A percentile compares a stretch with the other conserved stretches of the same genome.
Evolutionary conservation across 2,113 vertebrate species (phyloP).

Genomic region (Nibea albiflora): DNA sequence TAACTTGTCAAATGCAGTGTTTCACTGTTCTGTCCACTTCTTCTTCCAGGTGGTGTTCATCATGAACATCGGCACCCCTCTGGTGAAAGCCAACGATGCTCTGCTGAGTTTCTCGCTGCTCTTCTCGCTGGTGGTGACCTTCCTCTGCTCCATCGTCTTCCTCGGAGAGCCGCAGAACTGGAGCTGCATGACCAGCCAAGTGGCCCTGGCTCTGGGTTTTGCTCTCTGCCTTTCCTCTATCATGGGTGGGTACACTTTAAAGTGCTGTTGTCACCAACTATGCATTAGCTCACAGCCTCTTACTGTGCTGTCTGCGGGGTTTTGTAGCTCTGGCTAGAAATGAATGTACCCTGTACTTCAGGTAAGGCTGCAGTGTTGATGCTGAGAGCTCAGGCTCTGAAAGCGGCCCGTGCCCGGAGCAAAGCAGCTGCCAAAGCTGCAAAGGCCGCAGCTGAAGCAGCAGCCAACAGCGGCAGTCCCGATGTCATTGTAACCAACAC

Average conservation of each 20-base stretch:
- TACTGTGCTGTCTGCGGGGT: not conserved
- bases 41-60: constrained; percentile 79
- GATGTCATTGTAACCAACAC: constrained; percentile 74
- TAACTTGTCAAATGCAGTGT: not conserved
- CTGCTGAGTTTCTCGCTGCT: constrained; percentile 86
- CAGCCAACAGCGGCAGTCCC: constrained; percentile 67
- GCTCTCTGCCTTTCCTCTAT: constrained; percentile 86
- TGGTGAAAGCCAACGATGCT: constrained; percentile 84
- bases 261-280: not conserved
- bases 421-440: constrained; percentile 81
- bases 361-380: constrained; percentile 86
- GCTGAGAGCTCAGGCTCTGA: constrained; percentile 85
- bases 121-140: constrained; percentile 84
- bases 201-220: constrained; percentile 86
- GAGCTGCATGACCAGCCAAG: constrained; percentile 89
- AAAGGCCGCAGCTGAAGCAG: constrained; percentile 81
- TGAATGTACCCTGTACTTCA: constrained; percentile 19
- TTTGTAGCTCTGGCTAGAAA: not conserved
- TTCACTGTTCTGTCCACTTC: not conserved
- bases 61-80: constrained; percentile 79
- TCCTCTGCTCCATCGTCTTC: constrained; percentile 87
- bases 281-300: not conserved
- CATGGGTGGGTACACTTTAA: constrained; percentile 77
- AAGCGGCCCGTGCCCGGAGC: constrained; percentile 60
- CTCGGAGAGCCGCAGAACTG: constrained; percentile 84